These are phyloP conservation scores for Maniola jurtina DNA, from an alignment of 1,140 invertebrate genomes.

Conservation along the genomic window DNA sequence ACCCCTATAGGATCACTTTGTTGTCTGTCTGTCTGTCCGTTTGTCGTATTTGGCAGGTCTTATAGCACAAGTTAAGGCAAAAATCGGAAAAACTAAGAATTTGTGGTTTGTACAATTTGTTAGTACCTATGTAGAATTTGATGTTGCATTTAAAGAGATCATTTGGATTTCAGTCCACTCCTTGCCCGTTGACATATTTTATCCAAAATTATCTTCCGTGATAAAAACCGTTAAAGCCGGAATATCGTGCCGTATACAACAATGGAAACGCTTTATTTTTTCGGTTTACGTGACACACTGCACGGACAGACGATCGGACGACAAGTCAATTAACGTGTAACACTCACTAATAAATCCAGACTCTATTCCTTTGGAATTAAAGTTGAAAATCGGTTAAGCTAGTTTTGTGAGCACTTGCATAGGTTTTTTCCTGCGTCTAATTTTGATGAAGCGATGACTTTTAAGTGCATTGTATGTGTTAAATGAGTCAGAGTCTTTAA, in stretches of 20 bases:
- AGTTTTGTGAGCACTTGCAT: not conserved
- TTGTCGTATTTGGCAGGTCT: no score
- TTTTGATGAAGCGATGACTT: constrained; percentile 15
- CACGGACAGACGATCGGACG: constrained; percentile 35
- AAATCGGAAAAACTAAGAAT: no score
- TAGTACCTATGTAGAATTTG: no score
- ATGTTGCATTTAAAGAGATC: no score
- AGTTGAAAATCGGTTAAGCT: not conserved
- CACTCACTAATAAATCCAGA: not conserved
- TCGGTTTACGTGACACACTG: constrained; percentile 33
- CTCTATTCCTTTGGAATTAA: not conserved
- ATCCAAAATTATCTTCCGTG: no score
- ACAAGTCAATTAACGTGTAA: constrained; percentile 30
- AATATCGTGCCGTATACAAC: constrained; percentile 3
- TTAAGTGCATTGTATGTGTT: constrained; percentile 3
- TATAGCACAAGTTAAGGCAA: no score
- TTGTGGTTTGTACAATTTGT: no score
- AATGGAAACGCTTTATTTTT: constrained; percentile 28
- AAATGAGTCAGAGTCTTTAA: not conserved
- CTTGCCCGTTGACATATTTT: no score
- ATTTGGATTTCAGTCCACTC: no score
- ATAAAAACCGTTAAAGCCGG: not conserved
- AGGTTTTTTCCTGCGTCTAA: constrained; percentile 18
- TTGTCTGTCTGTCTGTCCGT: no score
- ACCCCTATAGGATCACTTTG: no score